phyloP scores from a whole-genome alignment of 2,888 invertebrate species.

The Meteorus colon region DNA sequence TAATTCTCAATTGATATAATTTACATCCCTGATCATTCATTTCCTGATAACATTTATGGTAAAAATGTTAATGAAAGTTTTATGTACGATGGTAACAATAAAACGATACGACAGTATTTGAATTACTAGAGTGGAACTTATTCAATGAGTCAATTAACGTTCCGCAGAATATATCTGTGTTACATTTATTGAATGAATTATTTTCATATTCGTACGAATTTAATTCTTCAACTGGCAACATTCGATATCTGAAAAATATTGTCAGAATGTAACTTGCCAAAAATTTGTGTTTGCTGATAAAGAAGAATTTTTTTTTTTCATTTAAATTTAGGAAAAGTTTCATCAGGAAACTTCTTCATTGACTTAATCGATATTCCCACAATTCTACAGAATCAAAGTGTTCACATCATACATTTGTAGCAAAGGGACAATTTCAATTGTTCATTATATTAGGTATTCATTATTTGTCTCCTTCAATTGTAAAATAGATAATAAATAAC shows the following conservation, averaged over 20 bases:
- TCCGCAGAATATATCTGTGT: not conserved
- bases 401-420: not conserved
- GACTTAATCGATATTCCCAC: not conserved
- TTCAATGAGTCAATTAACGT: not conserved
- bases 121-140: not conserved
- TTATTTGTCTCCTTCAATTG: not conserved
- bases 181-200: not conserved
- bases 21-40: not conserved
- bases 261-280: not conserved
- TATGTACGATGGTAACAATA: not conserved
- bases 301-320: not conserved
- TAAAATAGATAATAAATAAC: not conserved
- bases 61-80: not conserved
- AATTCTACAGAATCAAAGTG: not conserved
- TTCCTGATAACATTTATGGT: not conserved
- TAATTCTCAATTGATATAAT: not conserved
- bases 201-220: not conserved
- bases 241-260: not conserved
- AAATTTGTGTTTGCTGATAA: not conserved
- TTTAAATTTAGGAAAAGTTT: not conserved
- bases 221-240: not conserved
- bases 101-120: not conserved
- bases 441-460: not conserved
- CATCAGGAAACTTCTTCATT: not conserved
- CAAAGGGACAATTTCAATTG: not conserved